Evolutionary conservation across 2,888 invertebrate genomes (phyloP).

Genomic region (Drosophila cracens): DNA sequence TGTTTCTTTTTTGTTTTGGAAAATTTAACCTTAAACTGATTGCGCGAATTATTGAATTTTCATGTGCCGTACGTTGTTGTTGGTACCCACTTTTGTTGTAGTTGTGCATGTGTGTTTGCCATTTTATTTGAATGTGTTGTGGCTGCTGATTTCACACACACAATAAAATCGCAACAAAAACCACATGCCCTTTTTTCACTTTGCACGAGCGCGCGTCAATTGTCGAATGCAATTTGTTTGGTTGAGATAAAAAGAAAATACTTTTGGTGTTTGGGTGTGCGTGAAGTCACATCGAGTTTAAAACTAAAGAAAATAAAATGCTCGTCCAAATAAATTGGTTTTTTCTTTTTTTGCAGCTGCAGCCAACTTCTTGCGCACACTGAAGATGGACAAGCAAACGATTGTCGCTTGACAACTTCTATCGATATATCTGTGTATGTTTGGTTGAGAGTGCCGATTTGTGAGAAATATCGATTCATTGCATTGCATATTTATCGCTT

Average conservation of each 20-base stretch:
- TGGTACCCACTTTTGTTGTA: conserved; percentile 75
- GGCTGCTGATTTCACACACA: conserved; percentile 71
- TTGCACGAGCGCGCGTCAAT: conserved; percentile 49
- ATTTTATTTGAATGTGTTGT: conserved; percentile 70
- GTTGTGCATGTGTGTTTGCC: conserved; percentile 77
- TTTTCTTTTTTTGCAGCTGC: conserved; percentile 52
- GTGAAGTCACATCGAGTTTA: conserved; percentile 48
- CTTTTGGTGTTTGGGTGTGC: conserved; percentile 42
- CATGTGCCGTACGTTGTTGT: conserved; percentile 51
- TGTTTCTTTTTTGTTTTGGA: conserved; percentile 16
- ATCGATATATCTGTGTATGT: conserved; percentile 17
- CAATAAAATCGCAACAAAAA: conserved; percentile 52
- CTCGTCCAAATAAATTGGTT: conserved; percentile 38
- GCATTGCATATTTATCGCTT: neutral
- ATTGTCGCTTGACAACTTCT: neutral
- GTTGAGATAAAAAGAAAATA: conserved; percentile 52
- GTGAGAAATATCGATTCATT: neutral
- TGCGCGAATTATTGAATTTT: conserved; percentile 78
- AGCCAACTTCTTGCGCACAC: conserved; percentile 52
- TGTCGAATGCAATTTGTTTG: conserved; percentile 31
- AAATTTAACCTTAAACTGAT: conserved; percentile 63
- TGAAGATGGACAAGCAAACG: conserved; percentile 25
- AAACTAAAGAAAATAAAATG: conserved; percentile 52
- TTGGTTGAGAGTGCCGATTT: neutral
- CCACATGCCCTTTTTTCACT: conserved; percentile 60